Evolutionary conservation across 2,888 invertebrate species (phyloP), one percentile per base, ranked within the genome.

Genomic region (Cosmia pyralina): DNA sequence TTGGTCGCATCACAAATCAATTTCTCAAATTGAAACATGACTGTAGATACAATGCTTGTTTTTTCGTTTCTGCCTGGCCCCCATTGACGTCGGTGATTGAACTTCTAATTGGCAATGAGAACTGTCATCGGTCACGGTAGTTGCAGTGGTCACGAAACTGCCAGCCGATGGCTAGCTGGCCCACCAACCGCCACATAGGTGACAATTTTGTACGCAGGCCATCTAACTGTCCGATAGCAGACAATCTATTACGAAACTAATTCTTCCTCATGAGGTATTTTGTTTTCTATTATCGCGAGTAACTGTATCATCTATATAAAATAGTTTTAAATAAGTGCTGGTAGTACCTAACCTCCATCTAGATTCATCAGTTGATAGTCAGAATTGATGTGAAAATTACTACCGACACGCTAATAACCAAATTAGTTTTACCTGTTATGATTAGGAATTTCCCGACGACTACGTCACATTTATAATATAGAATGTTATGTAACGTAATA

Each of bases 1-100:
- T 85, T 88, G 85, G 85, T 86, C 88, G 89, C 90, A 88, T 90
- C 91, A 91, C 93, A 92, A 94, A 94, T 93, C 93, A 93, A 93
- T 94, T 94, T 91, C 82, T 87, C 90, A 93, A 94, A 95, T 94
- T 94, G 94, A 92, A 93, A 93, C 92, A 92, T 92, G 93, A 91
- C 90, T 90, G 88, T 82, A 84, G 87, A 67, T 84, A 87, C 85
- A 89, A 88, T 83, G 85, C 75, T 87, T 86, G 89, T 92, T 92
- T 92, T 92, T 90, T 88, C 82, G 75, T 67, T 84, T 82, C 85
- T 84, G 82, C 80, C 79, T 84, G 87, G 88, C 87, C 88, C 85
- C 88, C 88, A 86, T 87, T 90, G 89, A 85, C 85, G 89, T 83
- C 90, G 94, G 94, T 94, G 93, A 95, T 89, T 94, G 95, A 95